These are phyloP conservation scores for Darevskia nairensis DNA, from an alignment of 2,797 vertebrate genomes.

Conservation along the genomic window DNA sequence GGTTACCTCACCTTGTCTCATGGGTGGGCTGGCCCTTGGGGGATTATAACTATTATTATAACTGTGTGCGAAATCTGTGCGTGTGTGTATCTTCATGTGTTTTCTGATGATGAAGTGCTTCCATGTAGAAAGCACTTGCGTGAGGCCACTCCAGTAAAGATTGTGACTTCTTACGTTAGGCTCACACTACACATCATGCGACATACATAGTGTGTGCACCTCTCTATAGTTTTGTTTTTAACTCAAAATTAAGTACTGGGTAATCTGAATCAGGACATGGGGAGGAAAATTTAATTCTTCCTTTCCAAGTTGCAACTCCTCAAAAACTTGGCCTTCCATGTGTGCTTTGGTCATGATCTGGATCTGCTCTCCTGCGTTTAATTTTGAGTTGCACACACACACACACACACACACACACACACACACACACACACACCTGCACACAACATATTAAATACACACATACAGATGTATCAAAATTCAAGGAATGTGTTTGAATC, in stretches of 20 bases:
- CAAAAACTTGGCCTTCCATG: background rate
- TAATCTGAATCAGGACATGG: background rate
- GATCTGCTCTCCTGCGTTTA: no score
- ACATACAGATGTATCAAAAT: background rate
- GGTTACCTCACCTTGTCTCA: no score
- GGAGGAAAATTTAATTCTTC: background rate
- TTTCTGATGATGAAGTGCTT: background rate
- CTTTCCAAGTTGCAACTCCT: background rate
- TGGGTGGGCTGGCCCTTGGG: no score
- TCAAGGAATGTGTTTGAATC: background rate
- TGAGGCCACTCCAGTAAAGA: background rate
- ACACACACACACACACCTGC: no score
- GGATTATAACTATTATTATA: no score
- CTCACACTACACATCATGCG: background rate
- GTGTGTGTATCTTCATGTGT: background rate
- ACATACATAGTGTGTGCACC: background rate
- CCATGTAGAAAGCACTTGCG: background rate
- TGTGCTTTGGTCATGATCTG: no score
- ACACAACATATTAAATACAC: no score
- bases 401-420: no score
- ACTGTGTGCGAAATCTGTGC: background rate
- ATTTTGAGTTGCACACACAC: no score
- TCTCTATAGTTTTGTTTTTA: background rate
- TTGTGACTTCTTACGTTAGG: background rate
- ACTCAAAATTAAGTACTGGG: background rate